A percentile compares a stretch with the other conserved stretches of the same genome.
Conservation (phyloP, 2,113 vertebrate species). For the Etheostoma spectabile region DNA sequence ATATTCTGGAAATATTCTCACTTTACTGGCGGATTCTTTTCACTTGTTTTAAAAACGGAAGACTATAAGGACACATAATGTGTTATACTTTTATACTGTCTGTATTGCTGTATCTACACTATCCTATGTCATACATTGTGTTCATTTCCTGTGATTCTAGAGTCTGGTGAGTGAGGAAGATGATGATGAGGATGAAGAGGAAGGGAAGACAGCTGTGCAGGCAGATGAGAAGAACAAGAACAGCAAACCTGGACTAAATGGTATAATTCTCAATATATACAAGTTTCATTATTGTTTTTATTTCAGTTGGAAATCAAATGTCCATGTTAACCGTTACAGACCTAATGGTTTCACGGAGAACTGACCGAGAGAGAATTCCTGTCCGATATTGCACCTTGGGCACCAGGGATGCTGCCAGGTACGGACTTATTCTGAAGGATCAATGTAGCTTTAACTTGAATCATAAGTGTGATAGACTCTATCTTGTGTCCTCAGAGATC, state of each 20-base stretch:
- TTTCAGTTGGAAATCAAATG: background rate
- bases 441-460: background rate
- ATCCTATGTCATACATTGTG: background rate
- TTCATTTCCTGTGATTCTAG: slow-evolving; percentile 73
- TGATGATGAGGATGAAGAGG: slow-evolving; percentile 95
- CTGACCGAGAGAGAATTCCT: slow-evolving; percentile 85
- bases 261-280: slow-evolving; percentile 47
- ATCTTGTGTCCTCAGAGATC: slow-evolving; percentile 83
- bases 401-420: slow-evolving; percentile 92
- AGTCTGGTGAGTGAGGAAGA: slow-evolving; percentile 93
- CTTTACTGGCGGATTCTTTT: background rate
- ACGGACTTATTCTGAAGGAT: slow-evolving; percentile 22
- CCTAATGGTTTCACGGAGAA: slow-evolving; percentile 73
- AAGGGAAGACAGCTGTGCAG: slow-evolving; percentile 82
- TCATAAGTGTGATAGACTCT: background rate
- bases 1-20: background rate
- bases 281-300: background rate
- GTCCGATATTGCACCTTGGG: slow-evolving; percentile 93
- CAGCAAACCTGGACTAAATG: slow-evolving; percentile 75
- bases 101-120: background rate
- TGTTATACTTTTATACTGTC: background rate
- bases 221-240: slow-evolving; percentile 87
- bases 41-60: background rate
- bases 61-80: background rate
- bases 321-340: slow-evolving; percentile 77